phyloP scores from a whole-genome alignment of 2,797 vertebrate species.

The Etheostoma perlongum region DNA sequence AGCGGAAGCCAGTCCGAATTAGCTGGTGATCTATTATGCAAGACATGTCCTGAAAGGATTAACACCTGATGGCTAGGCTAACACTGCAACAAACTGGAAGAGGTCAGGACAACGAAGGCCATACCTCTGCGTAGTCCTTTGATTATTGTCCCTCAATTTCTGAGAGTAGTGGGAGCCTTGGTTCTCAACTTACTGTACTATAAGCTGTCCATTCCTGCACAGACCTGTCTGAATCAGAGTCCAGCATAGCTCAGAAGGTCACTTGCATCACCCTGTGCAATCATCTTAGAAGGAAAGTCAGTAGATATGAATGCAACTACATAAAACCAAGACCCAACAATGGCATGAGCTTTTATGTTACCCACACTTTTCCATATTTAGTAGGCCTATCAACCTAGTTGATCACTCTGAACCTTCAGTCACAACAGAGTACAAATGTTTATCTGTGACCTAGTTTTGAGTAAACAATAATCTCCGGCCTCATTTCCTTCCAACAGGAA shows the following conservation, averaged over 20 bases:
- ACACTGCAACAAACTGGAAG: constrained; percentile 42
- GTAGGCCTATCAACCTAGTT: not conserved
- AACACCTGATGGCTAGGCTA: constrained; percentile 62
- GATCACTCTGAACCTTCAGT: constrained; percentile 20
- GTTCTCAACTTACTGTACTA: constrained; percentile 34
- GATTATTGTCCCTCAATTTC: constrained; percentile 39
- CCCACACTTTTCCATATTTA: constrained; percentile 13
- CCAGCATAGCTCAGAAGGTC: constrained; percentile 33
- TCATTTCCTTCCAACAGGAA: constrained; percentile 49
- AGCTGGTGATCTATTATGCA: constrained; percentile 68
- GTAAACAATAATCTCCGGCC: constrained; percentile 55
- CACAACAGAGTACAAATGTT: constrained; percentile 16
- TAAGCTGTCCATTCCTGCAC: constrained; percentile 18
- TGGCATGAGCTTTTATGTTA: constrained; percentile 13
- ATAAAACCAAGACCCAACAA: constrained; percentile 27
- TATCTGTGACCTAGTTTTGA: constrained; percentile 46
- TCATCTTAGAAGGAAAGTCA: constrained; percentile 42
- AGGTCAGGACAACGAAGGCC: constrained; percentile 68
- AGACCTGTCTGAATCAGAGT: constrained; percentile 34
- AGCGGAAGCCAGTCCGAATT: constrained; percentile 74
- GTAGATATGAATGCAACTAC: constrained; percentile 37
- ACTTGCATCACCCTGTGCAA: constrained; percentile 54
- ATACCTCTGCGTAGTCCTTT: constrained; percentile 20
- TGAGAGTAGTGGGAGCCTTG: constrained; percentile 43
- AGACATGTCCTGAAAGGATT: constrained; percentile 79